Conservation (phyloP, 2,113 vertebrate species). For the Arenaria interpres region DNA sequence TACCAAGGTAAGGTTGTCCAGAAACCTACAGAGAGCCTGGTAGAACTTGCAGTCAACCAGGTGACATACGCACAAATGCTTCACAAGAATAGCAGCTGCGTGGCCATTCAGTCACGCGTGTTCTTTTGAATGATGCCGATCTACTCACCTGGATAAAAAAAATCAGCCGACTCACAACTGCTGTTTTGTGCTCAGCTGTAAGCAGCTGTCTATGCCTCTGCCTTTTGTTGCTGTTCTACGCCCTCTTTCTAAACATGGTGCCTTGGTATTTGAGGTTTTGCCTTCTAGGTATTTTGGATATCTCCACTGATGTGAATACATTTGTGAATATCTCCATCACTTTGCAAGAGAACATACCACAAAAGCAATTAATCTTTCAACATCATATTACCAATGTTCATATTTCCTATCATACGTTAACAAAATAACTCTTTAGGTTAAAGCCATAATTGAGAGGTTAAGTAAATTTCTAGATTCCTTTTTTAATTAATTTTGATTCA, state of each 20-base stretch:
- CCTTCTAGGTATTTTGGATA: not conserved
- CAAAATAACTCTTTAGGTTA: not conserved
- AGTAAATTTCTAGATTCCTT: not conserved
- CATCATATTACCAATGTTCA: not conserved
- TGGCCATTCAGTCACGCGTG: not conserved
- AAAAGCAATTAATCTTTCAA: not conserved
- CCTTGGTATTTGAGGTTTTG: not conserved
- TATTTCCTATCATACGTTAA: not conserved
- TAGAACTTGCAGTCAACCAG: not conserved
- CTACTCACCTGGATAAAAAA: not conserved
- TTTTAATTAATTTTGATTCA: not conserved
- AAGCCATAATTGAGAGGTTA: not conserved
- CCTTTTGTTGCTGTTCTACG: not conserved
- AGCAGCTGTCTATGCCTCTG: not conserved
- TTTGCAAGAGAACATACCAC: not conserved
- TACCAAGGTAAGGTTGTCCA: not conserved
- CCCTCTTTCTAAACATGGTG: not conserved
- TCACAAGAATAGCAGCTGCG: not conserved
- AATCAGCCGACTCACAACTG: not conserved
- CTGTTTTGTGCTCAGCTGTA: not conserved
- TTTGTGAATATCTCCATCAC: not conserved
- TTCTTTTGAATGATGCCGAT: not conserved
- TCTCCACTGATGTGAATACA: not conserved
- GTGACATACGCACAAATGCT: not conserved
- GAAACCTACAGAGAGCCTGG: not conserved